Evolutionary conservation across 2,113 vertebrate species (phyloP).

Genomic region (Apeltes quadracus): DNA sequence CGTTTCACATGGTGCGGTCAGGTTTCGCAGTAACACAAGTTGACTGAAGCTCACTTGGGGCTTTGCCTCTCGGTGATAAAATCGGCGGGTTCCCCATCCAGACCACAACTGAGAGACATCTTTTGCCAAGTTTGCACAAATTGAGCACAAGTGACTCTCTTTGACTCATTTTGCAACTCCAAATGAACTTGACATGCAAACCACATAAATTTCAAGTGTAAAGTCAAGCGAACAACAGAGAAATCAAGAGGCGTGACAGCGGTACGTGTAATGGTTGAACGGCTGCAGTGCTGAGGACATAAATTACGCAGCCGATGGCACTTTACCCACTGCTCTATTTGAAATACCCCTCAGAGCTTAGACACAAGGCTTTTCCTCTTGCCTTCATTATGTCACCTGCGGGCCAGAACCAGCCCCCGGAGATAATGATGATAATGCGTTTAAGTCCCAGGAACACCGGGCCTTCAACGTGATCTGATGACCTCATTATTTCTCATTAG

Average conservation of each 20-base stretch:
- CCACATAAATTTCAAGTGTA: slow-evolving; percentile 37
- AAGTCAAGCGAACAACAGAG: slow-evolving; percentile 36
- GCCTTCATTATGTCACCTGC: slow-evolving; percentile 52
- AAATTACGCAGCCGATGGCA: not conserved
- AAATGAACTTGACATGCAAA: slow-evolving; percentile 66
- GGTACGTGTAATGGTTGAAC: slow-evolving; percentile 13
- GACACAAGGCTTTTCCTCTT: slow-evolving; percentile 21
- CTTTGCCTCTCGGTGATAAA: slow-evolving; percentile 60
- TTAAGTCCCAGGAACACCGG: slow-evolving; percentile 67
- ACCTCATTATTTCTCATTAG: slow-evolving; percentile 83
- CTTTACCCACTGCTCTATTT: slow-evolving; percentile 28
- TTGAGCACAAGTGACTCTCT: slow-evolving; percentile 58
- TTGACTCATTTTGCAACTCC: slow-evolving; percentile 65
- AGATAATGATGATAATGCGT: slow-evolving; percentile 75
- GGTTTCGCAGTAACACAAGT: slow-evolving; percentile 35
- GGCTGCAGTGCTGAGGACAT: not conserved
- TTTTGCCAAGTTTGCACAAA: slow-evolving; percentile 61
- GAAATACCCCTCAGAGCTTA: slow-evolving; percentile 34
- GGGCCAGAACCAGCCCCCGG: slow-evolving; percentile 49
- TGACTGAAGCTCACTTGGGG: slow-evolving; percentile 52
- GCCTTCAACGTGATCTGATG: slow-evolving; percentile 69
- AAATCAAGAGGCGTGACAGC: slow-evolving; percentile 4
- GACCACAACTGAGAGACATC: slow-evolving; percentile 64
- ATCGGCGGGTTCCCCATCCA: slow-evolving; percentile 49
- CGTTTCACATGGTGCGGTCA: slow-evolving; percentile 57